Evolutionary conservation across 2,888 invertebrate genomes (phyloP).

Genomic region (Vannuccia rotundouncinata): DNA sequence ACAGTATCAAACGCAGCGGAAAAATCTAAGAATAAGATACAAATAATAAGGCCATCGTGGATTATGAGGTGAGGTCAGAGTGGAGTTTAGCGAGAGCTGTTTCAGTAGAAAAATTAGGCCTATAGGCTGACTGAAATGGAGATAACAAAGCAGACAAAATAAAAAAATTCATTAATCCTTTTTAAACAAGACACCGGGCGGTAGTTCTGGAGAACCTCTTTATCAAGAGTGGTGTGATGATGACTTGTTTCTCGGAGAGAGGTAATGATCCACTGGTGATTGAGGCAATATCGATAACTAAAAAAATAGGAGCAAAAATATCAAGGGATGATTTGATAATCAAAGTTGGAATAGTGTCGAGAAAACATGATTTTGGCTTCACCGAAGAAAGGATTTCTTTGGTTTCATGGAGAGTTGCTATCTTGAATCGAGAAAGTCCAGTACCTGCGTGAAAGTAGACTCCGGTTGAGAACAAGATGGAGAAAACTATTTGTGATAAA

Average conservation of each 20-base stretch:
- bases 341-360: neutral
- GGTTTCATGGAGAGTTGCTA: too few relatives aligned
- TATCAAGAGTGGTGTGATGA: neutral
- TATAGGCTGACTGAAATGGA: constrained; percentile 13
- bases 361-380: constrained; percentile 7
- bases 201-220: neutral
- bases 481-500: too few relatives aligned
- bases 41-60: neutral
- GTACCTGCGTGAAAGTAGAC: too few relatives aligned
- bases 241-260: neutral
- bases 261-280: neutral
- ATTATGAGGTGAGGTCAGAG: neutral
- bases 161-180: too few relatives aligned
- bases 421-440: too few relatives aligned
- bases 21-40: neutral
- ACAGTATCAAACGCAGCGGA: neutral
- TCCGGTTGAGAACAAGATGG: too few relatives aligned
- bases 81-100: neutral
- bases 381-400: too few relatives aligned
- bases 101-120: neutral
- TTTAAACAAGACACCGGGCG: neutral
- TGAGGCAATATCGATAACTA: neutral
- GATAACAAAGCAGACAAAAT: neutral
- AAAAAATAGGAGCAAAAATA: neutral
- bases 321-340: neutral